These are phyloP conservation scores for Leistus spinibarbis DNA, from an alignment of 2,888 invertebrate species.

Conservation along the genomic window DNA sequence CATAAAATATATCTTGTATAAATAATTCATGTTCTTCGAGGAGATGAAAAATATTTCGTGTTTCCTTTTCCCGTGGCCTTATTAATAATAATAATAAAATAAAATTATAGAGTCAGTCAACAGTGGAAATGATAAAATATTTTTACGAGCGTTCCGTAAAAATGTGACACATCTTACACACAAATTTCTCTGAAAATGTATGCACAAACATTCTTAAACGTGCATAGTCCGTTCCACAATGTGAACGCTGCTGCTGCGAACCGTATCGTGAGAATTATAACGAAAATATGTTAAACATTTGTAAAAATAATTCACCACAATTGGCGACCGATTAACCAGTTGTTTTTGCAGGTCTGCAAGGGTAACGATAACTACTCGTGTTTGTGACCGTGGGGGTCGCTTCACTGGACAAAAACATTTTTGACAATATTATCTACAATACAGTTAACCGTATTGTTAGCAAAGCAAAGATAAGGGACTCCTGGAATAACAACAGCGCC, in stretches of 20 bases:
- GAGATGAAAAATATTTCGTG: constrained; percentile 25
- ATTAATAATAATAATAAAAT: no score
- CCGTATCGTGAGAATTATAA: not conserved
- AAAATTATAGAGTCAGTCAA: no score
- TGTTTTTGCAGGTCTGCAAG: no score
- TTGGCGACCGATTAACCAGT: no score
- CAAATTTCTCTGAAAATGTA: not conserved
- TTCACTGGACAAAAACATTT: no score
- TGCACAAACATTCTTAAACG: not conserved
- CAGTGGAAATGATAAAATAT: not conserved
- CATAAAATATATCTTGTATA: constrained; percentile 27
- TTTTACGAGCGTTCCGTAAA: not conserved
- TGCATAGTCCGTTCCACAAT: not conserved
- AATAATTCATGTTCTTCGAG: constrained; percentile 27
- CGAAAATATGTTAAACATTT: not conserved
- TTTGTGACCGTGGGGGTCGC: not conserved
- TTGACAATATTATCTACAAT: no score
- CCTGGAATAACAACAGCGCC: not conserved
- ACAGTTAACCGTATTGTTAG: not conserved
- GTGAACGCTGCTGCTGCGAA: not conserved
- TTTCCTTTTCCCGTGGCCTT: constrained; percentile 26
- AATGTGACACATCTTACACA: not conserved
- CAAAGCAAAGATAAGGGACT: not conserved
- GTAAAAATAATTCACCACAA: not conserved
- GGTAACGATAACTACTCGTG: no score